Percentiles rank a stretch among this genome's conserved stretches.
These are phyloP conservation scores for Bugulina stolonifera DNA, from an alignment of 2,888 invertebrate genomes.

Conservation along the genomic window DNA sequence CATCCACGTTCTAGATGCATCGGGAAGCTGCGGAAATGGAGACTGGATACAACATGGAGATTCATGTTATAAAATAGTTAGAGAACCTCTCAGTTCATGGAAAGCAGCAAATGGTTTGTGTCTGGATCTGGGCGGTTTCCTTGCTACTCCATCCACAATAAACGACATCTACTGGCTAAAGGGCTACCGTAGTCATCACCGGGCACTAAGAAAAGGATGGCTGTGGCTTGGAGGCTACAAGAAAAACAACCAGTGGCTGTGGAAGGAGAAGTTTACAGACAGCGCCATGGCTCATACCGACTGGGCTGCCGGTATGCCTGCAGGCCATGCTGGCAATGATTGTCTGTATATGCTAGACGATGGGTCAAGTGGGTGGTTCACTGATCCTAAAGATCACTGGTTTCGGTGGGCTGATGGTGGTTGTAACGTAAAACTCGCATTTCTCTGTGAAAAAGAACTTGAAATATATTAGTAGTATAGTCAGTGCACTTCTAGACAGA, in stretches of 20 bases:
- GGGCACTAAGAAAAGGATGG: background rate
- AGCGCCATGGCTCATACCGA: background rate
- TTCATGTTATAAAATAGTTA: background rate
- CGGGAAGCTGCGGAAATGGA: background rate
- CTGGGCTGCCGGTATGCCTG: background rate
- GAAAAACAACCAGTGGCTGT: background rate
- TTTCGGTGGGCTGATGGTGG: background rate
- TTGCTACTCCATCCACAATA: background rate
- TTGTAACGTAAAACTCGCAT: background rate
- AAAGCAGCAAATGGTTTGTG: background rate
- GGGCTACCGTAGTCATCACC: background rate
- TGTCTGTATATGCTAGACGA: background rate
- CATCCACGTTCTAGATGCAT: too few relatives aligned
- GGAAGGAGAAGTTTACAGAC: background rate
- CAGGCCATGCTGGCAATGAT: background rate
- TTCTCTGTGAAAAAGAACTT: background rate
- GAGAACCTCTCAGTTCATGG: background rate
- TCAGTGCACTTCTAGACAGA: too few relatives aligned
- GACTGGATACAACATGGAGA: background rate
- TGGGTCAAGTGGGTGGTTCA: background rate
- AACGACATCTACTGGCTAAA: background rate
- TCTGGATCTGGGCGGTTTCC: background rate
- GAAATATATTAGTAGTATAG: too few relatives aligned
- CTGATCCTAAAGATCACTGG: background rate
- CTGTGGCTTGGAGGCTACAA: background rate